phyloP scores from a whole-genome alignment of 23 tunicate species.

The Ascidia mentula region DNA sequence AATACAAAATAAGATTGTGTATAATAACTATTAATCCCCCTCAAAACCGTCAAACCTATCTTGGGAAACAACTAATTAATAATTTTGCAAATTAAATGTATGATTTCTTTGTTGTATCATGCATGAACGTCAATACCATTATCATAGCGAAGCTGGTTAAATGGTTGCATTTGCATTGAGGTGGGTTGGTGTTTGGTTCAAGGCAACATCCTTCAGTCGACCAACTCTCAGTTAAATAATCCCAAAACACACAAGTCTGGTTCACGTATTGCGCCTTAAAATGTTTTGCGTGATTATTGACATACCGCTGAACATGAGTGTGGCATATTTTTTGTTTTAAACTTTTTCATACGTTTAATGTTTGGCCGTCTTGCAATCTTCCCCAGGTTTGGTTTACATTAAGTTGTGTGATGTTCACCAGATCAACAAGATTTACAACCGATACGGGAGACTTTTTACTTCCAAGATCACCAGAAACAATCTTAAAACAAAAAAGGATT shows the following conservation, averaged over 20 bases:
- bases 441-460: background rate
- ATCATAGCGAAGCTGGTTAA: slow-evolving; percentile 54
- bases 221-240: slow-evolving; percentile 36
- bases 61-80: too few relatives aligned
- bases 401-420: background rate
- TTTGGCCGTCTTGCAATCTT: background rate
- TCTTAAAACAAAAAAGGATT: slow-evolving; percentile 3
- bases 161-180: slow-evolving; percentile 51
- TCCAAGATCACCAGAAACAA: slow-evolving; percentile 37
- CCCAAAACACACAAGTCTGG: slow-evolving; percentile 50
- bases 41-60: too few relatives aligned
- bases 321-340: too few relatives aligned
- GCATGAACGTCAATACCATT: too few relatives aligned
- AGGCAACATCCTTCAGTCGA: slow-evolving; percentile 55
- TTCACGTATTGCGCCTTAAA: slow-evolving; percentile 19
- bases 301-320: too few relatives aligned
- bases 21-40: too few relatives aligned
- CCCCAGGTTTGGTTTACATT: slow-evolving; percentile 3
- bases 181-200: background rate
- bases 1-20: too few relatives aligned
- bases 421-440: background rate
- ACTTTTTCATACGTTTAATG: slow-evolving; percentile 7
- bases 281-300: too few relatives aligned
- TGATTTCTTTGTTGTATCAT: too few relatives aligned
- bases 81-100: too few relatives aligned